Percentiles rank a stretch among this genome's conserved stretches.
Conservation (phyloP, 2,888 invertebrate species). For the Xylophagus ater region DNA sequence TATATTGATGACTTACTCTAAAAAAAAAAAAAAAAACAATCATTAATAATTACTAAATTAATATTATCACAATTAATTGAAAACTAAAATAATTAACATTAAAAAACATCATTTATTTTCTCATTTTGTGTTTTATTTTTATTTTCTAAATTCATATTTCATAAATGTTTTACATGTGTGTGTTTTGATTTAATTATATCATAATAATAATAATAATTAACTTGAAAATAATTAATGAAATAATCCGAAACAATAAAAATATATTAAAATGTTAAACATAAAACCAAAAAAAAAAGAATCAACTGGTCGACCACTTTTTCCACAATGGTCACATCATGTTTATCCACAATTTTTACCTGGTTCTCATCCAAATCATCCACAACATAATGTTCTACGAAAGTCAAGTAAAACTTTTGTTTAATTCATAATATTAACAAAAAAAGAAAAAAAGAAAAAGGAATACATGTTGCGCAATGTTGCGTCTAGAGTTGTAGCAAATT, state of each 20-base stretch:
- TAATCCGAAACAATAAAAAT: no score
- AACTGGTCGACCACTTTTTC: slow-evolving; percentile 66
- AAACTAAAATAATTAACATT: slow-evolving; percentile 17
- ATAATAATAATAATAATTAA: not conserved
- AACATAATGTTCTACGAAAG: slow-evolving; percentile 41
- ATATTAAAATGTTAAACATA: slow-evolving; percentile 2
- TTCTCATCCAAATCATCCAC: slow-evolving; percentile 64
- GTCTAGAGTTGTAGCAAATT: no score
- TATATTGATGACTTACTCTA: slow-evolving; percentile 4
- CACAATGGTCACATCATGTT: slow-evolving; percentile 91
- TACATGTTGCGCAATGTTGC: no score
- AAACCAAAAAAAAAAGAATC: slow-evolving; percentile 26
- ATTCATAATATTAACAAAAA: no score
- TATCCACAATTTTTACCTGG: slow-evolving; percentile 89
- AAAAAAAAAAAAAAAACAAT: slow-evolving; percentile 14
- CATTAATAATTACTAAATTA: slow-evolving; percentile 13
- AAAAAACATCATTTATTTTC: slow-evolving; percentile 2
- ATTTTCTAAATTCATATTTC: no score
- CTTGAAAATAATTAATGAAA: slow-evolving; percentile 6
- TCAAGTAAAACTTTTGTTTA: no score
- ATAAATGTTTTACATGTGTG: no score
- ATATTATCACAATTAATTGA: slow-evolving; percentile 21
- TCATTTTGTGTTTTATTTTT: slow-evolving; percentile 16
- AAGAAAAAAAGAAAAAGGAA: no score
- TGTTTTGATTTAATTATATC: no score